Conservation (phyloP, 1,140 invertebrate species). For the Brachionus asplanchnoidis region DNA sequence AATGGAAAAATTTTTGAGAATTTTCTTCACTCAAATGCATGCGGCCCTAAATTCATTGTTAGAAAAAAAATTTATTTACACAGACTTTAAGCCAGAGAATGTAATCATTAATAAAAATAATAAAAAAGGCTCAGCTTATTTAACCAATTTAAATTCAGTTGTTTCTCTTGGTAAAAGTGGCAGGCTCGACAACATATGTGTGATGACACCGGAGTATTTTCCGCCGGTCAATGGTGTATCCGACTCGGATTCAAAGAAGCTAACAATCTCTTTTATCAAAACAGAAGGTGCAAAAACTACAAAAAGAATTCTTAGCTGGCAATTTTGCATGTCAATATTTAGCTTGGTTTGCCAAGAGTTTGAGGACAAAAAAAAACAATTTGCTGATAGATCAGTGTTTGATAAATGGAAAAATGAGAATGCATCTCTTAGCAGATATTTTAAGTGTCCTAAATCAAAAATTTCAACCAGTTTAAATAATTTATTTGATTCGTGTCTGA, state of each 20-base stretch:
- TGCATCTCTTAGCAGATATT: background rate
- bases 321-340: constrained; percentile 26
- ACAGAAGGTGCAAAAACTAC: background rate
- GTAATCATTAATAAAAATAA: constrained; percentile 12
- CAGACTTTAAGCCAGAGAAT: constrained; percentile 27
- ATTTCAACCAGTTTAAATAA: background rate
- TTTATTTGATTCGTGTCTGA: background rate
- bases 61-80: background rate
- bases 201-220: background rate
- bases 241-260: background rate
- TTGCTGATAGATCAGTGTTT: background rate
- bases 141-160: background rate
- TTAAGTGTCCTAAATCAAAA: background rate
- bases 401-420: constrained; percentile 22
- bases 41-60: background rate
- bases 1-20: background rate
- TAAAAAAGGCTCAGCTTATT: background rate
- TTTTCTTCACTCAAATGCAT: background rate
- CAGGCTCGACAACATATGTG: background rate
- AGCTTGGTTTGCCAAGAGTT: background rate
- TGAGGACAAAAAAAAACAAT: background rate
- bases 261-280: background rate
- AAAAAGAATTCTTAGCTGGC: background rate
- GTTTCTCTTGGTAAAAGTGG: background rate
- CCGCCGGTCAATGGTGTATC: background rate